Conservation (phyloP, 2,113 vertebrate genomes). For the Perca schrenkii region DNA sequence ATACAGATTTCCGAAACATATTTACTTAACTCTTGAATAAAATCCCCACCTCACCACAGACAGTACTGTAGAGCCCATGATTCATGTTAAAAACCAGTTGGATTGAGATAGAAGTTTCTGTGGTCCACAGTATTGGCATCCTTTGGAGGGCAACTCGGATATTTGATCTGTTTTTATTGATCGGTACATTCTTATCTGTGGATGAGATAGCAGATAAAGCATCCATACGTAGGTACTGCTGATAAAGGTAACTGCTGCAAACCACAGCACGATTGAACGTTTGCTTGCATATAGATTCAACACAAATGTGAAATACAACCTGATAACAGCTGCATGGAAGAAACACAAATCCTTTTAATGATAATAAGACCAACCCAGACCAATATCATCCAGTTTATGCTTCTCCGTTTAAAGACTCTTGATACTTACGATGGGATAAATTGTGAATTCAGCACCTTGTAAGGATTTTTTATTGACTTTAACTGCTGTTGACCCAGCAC, state of each 20-base stretch:
- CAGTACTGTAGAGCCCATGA: not conserved
- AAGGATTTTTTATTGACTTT: constrained; percentile 32
- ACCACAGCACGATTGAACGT: not conserved
- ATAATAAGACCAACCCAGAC: not conserved
- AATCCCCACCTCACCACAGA: not conserved
- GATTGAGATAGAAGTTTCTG: not conserved
- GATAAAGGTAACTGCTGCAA: constrained; percentile 32
- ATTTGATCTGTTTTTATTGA: constrained; percentile 33
- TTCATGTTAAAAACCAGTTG: constrained; percentile 11
- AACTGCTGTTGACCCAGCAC: constrained; percentile 5
- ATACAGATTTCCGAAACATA: too few relatives aligned
- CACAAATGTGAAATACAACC: constrained; percentile 4
- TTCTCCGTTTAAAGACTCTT: not conserved
- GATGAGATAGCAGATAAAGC: constrained; percentile 10
- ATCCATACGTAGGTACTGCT: not conserved
- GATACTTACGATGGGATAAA: not conserved
- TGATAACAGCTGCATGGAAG: not conserved
- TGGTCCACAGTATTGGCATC: not conserved
- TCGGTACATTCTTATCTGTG: constrained; percentile 43
- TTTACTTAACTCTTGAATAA: too few relatives aligned
- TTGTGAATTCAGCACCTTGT: constrained; percentile 36
- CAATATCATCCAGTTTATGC: not conserved
- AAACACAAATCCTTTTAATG: not conserved
- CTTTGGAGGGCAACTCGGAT: constrained; percentile 30
- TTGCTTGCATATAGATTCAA: not conserved